A percentile compares a stretch with the other conserved stretches of the same genome.
These are phyloP conservation scores for Papilio xuthus DNA, from an alignment of 1,140 invertebrate species.

Conservation along the genomic window DNA sequence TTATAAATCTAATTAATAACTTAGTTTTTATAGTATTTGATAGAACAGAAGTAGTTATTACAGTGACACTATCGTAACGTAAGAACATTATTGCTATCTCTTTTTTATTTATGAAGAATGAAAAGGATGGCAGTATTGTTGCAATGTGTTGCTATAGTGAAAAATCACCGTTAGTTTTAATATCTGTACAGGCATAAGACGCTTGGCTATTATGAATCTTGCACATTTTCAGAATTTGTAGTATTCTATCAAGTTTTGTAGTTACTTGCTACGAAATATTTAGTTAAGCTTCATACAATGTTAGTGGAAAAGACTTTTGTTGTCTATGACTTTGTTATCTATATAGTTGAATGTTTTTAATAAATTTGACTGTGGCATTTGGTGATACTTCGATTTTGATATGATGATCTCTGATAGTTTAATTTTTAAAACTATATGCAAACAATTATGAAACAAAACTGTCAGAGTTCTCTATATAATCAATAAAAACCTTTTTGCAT, in stretches of 20 bases:
- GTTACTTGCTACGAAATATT: constrained; percentile 30
- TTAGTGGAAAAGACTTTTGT: not conserved
- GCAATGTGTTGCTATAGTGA: not conserved
- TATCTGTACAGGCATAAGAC: constrained; percentile 5
- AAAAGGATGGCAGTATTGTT: not conserved
- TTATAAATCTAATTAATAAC: constrained; percentile 1
- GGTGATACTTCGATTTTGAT: not conserved
- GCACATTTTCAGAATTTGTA: constrained; percentile 22
- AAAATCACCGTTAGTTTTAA: not conserved
- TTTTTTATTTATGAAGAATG: not conserved
- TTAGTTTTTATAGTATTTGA: constrained; percentile 16
- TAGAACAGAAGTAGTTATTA: constrained; percentile 25
- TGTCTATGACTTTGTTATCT: too few relatives aligned
- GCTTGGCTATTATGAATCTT: constrained; percentile 20
- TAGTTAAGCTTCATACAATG: not conserved
- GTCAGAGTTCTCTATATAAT: not conserved
- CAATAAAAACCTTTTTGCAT: not conserved
- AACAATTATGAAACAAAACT: not conserved
- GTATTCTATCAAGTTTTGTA: constrained; percentile 27
- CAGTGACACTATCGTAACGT: not conserved
- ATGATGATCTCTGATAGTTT: not conserved
- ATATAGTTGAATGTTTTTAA: not conserved
- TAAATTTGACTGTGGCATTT: not conserved
- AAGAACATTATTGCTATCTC: not conserved
- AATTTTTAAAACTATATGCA: not conserved